These are phyloP conservation scores for Parnassius smintheus DNA, from an alignment of 2,888 invertebrate species.

Conservation along the genomic window DNA sequence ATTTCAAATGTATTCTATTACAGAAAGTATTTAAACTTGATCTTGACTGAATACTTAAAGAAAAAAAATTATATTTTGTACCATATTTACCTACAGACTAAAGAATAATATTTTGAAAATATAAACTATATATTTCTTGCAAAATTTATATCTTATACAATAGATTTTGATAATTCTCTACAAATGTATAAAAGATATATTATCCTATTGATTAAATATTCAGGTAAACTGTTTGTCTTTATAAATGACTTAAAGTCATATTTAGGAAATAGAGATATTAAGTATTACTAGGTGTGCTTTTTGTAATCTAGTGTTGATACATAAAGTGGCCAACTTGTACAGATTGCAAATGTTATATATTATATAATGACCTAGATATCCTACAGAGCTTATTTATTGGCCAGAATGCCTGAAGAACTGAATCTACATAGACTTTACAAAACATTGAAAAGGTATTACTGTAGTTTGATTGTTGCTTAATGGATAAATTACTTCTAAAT, in stretches of 20 bases:
- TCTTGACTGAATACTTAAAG: constrained; percentile 21
- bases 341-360: constrained; percentile 23
- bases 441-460: constrained; percentile 28
- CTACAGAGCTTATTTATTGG: constrained; percentile 43
- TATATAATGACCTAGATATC: constrained; percentile 33
- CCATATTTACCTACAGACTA: constrained; percentile 30
- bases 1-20: constrained; percentile 18
- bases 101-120: constrained; percentile 10
- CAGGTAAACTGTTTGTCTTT: constrained; percentile 30
- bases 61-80: constrained; percentile 34
- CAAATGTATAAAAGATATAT: constrained; percentile 25
- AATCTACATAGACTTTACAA: constrained; percentile 30
- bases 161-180: constrained; percentile 38
- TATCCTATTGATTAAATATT: constrained; percentile 17
- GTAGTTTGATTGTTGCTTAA: constrained; percentile 31
- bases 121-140: constrained; percentile 27
- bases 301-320: constrained; percentile 35
- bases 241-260: constrained; percentile 33
- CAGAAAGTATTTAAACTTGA: constrained; percentile 9
- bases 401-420: constrained; percentile 31
- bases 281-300: constrained; percentile 31
- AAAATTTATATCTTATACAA: constrained; percentile 30
- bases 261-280: constrained; percentile 25
- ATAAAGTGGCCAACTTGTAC: constrained; percentile 45
- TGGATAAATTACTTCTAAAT: constrained; percentile 14